Evolutionary conservation across 2,113 vertebrate species (phyloP).

Genomic region (Hiodon alosoides): DNA sequence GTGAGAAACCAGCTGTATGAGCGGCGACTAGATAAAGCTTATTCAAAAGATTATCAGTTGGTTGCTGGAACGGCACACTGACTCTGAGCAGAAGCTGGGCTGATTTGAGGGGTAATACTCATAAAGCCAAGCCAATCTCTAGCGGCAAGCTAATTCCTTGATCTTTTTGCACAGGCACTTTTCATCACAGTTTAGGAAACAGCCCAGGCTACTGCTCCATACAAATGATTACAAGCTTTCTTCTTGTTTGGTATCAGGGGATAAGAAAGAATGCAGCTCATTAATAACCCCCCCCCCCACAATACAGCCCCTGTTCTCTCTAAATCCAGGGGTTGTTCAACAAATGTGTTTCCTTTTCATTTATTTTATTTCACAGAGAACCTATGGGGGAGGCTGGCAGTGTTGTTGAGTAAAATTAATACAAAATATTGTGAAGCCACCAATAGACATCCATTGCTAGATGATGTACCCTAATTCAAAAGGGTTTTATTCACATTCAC

Average conservation of each 20-base stretch:
- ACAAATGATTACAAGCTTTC: constrained; percentile 21
- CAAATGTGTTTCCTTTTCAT: too few relatives aligned
- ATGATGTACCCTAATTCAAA: constrained; percentile 11
- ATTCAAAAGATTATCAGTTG: constrained; percentile 18
- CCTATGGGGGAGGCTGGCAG: too few relatives aligned
- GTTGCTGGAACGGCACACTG: background rate
- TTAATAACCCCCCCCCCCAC: constrained; percentile 5
- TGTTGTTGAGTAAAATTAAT: too few relatives aligned
- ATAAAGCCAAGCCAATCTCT: constrained; percentile 22
- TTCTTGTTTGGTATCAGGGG: constrained; percentile 18
- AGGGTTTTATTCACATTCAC: constrained; percentile 3
- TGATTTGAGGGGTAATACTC: constrained; percentile 5
- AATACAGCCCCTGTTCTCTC: background rate
- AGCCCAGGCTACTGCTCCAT: constrained; percentile 12
- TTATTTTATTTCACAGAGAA: too few relatives aligned
- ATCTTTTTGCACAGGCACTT: constrained; percentile 16
- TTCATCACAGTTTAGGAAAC: background rate
- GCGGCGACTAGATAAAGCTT: constrained; percentile 21
- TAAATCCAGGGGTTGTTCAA: background rate
- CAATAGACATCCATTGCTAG: constrained; percentile 6
- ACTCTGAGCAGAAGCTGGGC: background rate
- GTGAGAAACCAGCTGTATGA: constrained; percentile 22
- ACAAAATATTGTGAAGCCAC: background rate
- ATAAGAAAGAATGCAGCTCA: constrained; percentile 19
- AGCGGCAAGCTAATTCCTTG: constrained; percentile 18